phyloP scores from a whole-genome alignment of 2,888 invertebrate genomes.

The Cybosia mesomella region DNA sequence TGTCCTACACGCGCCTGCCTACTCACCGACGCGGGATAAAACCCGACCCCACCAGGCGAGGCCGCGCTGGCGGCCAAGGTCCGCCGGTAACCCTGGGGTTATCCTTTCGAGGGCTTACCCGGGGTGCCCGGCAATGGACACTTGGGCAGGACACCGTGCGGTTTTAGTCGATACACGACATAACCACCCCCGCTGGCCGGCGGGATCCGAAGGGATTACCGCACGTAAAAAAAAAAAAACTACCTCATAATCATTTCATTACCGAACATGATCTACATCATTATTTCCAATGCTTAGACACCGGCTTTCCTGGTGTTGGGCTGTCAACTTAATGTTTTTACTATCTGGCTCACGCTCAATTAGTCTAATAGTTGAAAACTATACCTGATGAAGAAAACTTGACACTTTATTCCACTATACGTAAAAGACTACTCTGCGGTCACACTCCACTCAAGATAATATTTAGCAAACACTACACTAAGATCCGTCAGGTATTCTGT shows the following conservation, averaged over 20 bases:
- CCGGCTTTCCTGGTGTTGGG: neutral
- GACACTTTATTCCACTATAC: neutral
- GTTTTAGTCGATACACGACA: too few species aligned
- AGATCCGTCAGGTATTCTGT: constrained; percentile 3
- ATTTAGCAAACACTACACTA: neutral
- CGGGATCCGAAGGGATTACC: too few species aligned
- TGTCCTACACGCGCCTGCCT: too few species aligned
- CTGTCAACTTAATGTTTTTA: neutral
- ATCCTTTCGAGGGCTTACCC: too few species aligned
- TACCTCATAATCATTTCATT: neutral
- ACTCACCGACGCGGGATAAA: too few species aligned
- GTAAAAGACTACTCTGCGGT: neutral
- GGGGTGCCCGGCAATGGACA: too few species aligned
- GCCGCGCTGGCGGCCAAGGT: too few species aligned
- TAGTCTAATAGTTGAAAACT: neutral
- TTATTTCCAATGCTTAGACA: neutral
- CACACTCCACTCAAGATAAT: neutral
- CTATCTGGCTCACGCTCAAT: neutral
- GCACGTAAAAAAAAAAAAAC: too few species aligned
- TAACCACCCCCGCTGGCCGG: too few species aligned
- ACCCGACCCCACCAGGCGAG: too few species aligned
- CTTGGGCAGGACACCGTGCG: too few species aligned
- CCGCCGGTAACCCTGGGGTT: too few species aligned
- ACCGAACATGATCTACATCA: neutral
- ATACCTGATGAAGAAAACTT: neutral